Conservation (phyloP, 2,113 vertebrate genomes). For the Anoura caudifer region DNA sequence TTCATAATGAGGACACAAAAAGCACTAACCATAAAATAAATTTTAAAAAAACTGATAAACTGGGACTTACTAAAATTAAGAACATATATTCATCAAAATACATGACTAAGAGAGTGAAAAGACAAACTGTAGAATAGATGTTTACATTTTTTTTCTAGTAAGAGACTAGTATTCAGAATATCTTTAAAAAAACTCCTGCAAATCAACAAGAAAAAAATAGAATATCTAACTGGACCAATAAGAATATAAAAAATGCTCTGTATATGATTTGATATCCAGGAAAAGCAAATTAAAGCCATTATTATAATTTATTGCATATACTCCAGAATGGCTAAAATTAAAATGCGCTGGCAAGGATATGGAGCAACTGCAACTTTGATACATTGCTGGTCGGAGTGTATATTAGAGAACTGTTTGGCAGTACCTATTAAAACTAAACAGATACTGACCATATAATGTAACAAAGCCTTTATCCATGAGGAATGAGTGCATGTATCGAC, state of each 20-base stretch:
- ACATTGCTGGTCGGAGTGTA: background rate
- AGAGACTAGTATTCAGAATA: background rate
- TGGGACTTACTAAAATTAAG: background rate
- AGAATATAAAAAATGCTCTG: background rate
- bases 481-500: background rate
- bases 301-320: background rate
- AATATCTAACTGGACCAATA: background rate
- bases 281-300: constrained; percentile 10
- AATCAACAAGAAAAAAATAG: too few species aligned
- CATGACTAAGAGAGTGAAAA: background rate
- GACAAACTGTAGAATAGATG: background rate
- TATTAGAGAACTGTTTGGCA: background rate
- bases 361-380: background rate
- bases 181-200: too few species aligned
- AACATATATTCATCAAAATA: background rate
- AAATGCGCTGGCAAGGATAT: background rate
- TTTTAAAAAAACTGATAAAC: background rate
- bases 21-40: background rate
- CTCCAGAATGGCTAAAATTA: background rate
- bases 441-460: background rate
- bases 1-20: background rate
- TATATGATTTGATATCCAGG: background rate
- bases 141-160: background rate
- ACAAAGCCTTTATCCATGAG: background rate
- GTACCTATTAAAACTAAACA: background rate